Percentiles rank a stretch among this genome's conserved stretches.
These are phyloP conservation scores for Volucella bombylans DNA, from an alignment of 2,888 invertebrate species.

Conservation along the genomic window DNA sequence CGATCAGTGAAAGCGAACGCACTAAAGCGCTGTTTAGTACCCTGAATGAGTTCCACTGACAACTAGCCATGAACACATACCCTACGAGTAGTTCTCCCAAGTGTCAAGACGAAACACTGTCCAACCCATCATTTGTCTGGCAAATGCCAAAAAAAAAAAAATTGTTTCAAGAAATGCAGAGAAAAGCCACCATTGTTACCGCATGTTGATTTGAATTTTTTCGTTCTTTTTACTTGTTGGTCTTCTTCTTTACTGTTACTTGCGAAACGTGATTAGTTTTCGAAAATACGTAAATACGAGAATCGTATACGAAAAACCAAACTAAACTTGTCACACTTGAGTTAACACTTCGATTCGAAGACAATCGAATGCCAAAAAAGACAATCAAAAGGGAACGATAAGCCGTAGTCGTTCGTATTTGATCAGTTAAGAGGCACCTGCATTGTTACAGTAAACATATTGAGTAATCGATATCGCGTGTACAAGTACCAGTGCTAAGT, in stretches of 20 bases:
- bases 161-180: constrained; percentile 11
- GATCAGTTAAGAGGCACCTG: no score
- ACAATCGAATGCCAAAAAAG: background rate
- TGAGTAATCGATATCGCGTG: no score
- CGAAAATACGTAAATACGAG: constrained; percentile 9
- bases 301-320: no score
- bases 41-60: constrained; percentile 67
- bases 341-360: constrained; percentile 21
- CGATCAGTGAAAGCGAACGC: constrained; percentile 47
- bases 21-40: constrained; percentile 47
- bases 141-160: constrained; percentile 57
- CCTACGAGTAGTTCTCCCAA: constrained; percentile 6
- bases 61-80: constrained; percentile 35
- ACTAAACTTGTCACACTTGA: constrained; percentile 42
- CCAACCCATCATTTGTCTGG: constrained; percentile 53
- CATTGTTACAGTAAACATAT: no score
- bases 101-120: constrained; percentile 41
- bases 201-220: constrained; percentile 51
- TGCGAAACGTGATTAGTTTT: constrained; percentile 63
- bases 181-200: constrained; percentile 63
- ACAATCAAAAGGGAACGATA: background rate
- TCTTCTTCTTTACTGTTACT: constrained; percentile 36
- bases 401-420: no score
- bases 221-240: background rate
- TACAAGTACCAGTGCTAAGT: no score